Conservation (phyloP, 1,140 invertebrate genomes). For the Lepeophtheirus salmonis region DNA sequence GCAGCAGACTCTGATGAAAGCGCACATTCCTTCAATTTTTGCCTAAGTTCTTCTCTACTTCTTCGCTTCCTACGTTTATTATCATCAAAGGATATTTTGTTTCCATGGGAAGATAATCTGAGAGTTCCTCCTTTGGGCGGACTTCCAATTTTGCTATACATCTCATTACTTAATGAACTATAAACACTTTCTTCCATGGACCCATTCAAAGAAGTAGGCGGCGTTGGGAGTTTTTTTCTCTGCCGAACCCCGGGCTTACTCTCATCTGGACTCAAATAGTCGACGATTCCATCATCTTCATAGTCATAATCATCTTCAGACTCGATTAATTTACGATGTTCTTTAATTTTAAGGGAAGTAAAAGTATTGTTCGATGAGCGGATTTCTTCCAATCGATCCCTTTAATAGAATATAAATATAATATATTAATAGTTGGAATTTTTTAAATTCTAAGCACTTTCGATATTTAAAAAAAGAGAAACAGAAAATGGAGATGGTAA, state of each 20-base stretch:
- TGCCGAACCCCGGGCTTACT: background rate
- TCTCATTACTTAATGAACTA: slow-evolving; percentile 2
- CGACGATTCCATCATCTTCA: background rate
- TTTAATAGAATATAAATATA: background rate
- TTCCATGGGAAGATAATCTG: background rate
- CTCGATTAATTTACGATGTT: background rate
- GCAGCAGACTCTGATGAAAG: slow-evolving; percentile 23
- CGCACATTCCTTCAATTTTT: slow-evolving; percentile 20
- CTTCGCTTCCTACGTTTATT: background rate
- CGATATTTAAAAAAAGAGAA: no score
- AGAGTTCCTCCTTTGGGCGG: background rate
- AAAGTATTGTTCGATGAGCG: background rate
- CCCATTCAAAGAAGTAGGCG: background rate
- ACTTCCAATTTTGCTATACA: slow-evolving; percentile 9
- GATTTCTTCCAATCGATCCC: background rate
- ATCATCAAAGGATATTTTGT: no score
- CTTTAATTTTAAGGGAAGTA: background rate
- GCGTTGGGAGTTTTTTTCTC: slow-evolving; percentile 9
- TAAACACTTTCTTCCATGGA: slow-evolving; percentile 12
- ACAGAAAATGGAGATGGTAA: no score
- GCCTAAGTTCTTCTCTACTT: slow-evolving; percentile 20
- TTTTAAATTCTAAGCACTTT: no score
- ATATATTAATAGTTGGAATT: no score
- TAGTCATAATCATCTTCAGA: background rate
- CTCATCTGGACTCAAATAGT: background rate